Evolutionary conservation across 2,888 invertebrate genomes (phyloP), one percentile per base, ranked within the genome.

Genomic region (Ophioninae sp.): DNA sequence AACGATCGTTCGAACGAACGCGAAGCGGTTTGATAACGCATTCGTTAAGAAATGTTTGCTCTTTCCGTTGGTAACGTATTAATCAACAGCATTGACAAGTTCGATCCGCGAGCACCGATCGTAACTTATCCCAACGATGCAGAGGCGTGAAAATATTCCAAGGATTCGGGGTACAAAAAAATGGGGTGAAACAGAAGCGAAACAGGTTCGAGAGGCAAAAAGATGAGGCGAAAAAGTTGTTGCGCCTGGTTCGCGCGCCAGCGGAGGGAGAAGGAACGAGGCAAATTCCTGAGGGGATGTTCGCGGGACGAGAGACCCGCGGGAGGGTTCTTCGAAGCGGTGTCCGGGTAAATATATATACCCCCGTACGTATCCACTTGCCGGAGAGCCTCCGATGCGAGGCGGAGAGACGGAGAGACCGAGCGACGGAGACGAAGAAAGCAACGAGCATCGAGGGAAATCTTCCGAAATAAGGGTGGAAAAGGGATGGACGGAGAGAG

Each of bases 401-500:
- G 86, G 73, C 13, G 13, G 50, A 50, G 83, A 82, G 75, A 75
- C 62, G 3, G 30, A 30, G 30, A 30, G 30, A 30, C 2, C 1
- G 13, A 50, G 50, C 13, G 83, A 82, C 73, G 73, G 65, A 69
- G 70, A 23, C 50, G 78, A 72, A 81, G 85, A 88, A 86, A 87
- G 88, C 88, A 89, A 90, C 87, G 90, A 90, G 89, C 89, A 89
- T 89, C 91, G 84, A 87, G 90, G 91, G 90, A 90, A 90, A 90
- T 90, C 89, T 89, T 88, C 85, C 85, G 87, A 90, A 90, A 90
- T 88, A 90, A 89, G 79, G 76, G 69, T 62, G 79, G 62, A 41
- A 69, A 57, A 70, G 76, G 41, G 69, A 61, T 70, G 82, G 72
- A 37, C 67, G 78, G 77, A 39, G 44, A 68, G 72, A 65, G 74